Conservation (phyloP, 2,888 invertebrate genomes). For the Artemia sp. region DNA sequence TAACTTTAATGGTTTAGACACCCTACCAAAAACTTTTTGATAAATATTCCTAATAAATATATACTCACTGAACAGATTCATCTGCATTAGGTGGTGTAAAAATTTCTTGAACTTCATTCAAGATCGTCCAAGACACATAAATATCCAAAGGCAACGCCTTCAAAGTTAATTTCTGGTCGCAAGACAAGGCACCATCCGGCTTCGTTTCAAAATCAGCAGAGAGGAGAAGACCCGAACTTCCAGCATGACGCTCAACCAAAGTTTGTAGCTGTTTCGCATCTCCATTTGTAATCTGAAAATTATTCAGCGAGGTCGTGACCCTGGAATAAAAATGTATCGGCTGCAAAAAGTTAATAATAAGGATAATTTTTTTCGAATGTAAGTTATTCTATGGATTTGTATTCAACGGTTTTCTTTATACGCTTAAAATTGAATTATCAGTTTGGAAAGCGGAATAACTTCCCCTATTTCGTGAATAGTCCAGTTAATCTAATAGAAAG, state of each 20-base stretch:
- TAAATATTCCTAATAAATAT: too few species aligned
- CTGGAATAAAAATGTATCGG: neutral
- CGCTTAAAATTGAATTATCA: too few species aligned
- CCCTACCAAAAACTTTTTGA: too few species aligned
- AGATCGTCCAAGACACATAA: neutral
- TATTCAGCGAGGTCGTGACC: neutral
- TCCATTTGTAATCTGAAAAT: slow-evolving; percentile 2
- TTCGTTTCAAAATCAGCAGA: slow-evolving; percentile 1
- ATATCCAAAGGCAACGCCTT: neutral
- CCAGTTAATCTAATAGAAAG: too few species aligned
- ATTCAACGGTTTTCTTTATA: too few species aligned
- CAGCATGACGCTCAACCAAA: neutral
- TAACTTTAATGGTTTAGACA: too few species aligned
- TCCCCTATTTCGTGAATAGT: too few species aligned
- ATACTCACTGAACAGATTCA: neutral
- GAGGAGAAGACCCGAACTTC: neutral
- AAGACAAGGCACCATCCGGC: neutral
- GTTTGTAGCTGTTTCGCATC: too few species aligned
- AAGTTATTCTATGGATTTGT: too few species aligned
- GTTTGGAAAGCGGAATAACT: too few species aligned
- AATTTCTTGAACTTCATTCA: neutral
- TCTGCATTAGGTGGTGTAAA: slow-evolving; percentile 1
- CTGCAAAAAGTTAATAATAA: too few species aligned
- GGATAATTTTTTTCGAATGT: too few species aligned
- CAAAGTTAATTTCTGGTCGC: neutral